Conservation (phyloP, 2,113 vertebrate species). For the Campylomormyrus numenius region DNA sequence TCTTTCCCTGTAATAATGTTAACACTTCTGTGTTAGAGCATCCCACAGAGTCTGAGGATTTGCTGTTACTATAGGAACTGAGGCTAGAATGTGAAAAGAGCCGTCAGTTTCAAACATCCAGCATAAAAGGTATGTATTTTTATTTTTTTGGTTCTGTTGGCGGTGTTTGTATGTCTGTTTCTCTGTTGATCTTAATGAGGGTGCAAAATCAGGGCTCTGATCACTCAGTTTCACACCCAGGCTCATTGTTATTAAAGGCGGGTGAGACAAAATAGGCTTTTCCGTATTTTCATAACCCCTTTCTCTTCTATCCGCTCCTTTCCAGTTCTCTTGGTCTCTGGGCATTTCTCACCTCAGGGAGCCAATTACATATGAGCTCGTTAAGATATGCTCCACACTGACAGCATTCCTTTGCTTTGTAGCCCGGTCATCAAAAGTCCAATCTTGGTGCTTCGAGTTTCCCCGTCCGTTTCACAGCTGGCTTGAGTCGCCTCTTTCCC, state of each 20-base stretch:
- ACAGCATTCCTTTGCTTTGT: neutral
- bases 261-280: neutral
- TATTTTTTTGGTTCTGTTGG: neutral
- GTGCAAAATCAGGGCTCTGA: neutral
- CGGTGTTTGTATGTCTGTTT: neutral
- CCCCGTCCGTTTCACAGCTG: neutral
- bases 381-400: neutral
- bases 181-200: neutral
- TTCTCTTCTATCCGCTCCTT: neutral
- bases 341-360: neutral
- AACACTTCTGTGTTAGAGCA: conserved; percentile 10
- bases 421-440: neutral
- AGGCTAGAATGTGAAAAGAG: conserved; percentile 3
- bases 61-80: conserved; percentile 21
- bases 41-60: conserved; percentile 16
- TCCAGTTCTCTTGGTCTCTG: neutral
- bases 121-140: neutral
- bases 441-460: neutral
- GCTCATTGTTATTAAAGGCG: neutral
- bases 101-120: neutral
- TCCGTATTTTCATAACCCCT: neutral
- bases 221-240: neutral
- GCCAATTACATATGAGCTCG: conserved; percentile 4
- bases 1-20: neutral
- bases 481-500: neutral